Evolutionary conservation across 2,888 invertebrate genomes (phyloP).

Genomic region (Crematogaster levior): DNA sequence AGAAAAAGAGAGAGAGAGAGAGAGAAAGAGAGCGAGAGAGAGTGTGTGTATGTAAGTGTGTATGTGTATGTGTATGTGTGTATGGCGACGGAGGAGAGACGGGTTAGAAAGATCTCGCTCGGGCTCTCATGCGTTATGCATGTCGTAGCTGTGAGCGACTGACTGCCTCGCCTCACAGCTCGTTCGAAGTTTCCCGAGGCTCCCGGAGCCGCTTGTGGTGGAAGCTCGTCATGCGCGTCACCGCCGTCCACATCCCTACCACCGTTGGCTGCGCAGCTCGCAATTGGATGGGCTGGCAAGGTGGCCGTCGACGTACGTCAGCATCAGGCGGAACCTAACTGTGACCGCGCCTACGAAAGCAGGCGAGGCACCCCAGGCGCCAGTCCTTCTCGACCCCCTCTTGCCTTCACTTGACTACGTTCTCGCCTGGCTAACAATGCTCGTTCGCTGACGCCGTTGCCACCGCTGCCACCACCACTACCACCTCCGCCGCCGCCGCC

Average conservation of each 20-base stretch:
- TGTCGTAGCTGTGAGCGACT: conserved; percentile 87
- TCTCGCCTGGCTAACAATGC: conserved; percentile 49
- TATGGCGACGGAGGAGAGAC: conserved; percentile 62
- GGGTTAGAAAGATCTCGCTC: conserved; percentile 80
- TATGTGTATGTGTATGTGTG: conserved; percentile 55
- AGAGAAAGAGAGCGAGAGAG: not conserved
- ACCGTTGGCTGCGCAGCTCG: conserved; percentile 80
- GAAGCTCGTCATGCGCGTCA: conserved; percentile 82
- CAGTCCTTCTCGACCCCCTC: conserved; percentile 85
- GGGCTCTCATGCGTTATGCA: conserved; percentile 88
- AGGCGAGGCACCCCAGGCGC: conserved; percentile 76
- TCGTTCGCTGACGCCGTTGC: conserved; percentile 35
- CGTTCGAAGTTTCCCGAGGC: conserved; percentile 82
- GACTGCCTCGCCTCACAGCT: conserved; percentile 85
- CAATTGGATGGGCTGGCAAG: conserved; percentile 82
- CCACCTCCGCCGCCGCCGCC: not conserved
- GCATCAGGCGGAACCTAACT: conserved; percentile 79
- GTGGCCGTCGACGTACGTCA: conserved; percentile 85
- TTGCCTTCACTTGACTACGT: conserved; percentile 55
- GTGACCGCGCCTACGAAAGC: conserved; percentile 80
- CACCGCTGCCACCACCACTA: not conserved
- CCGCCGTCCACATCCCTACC: conserved; percentile 81
- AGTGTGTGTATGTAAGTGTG: conserved; percentile 34
- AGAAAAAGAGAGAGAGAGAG: conserved; percentile 37
- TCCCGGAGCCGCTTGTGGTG: conserved; percentile 76